These are phyloP conservation scores for Neodiprion pinetum DNA, from an alignment of 1,140 invertebrate species.

Conservation along the genomic window DNA sequence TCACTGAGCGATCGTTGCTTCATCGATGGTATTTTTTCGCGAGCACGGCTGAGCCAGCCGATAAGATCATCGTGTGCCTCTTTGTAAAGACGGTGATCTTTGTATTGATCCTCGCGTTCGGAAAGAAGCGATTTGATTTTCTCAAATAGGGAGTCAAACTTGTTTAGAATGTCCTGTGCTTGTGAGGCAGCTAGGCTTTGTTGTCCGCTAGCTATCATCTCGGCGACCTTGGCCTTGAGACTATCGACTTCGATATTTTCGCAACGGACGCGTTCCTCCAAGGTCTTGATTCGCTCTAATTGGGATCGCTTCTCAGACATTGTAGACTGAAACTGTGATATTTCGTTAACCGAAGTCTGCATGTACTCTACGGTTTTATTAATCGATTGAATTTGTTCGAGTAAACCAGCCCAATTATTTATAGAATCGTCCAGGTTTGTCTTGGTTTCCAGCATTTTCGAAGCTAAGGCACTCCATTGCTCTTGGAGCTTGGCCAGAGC, in stretches of 20 bases:
- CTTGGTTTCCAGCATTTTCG: constrained; percentile 90
- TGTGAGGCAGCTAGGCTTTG: constrained; percentile 82
- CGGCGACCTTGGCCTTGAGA: constrained; percentile 84
- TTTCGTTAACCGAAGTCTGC: constrained; percentile 74
- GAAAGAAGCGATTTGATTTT: constrained; percentile 69
- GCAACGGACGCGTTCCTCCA: constrained; percentile 88
- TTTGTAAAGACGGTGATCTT: constrained; percentile 87
- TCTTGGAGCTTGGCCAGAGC: constrained; percentile 84
- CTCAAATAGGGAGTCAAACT: constrained; percentile 61
- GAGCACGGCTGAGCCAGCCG: constrained; percentile 82
- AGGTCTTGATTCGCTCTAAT: constrained; percentile 82
- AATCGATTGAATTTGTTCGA: constrained; percentile 86
- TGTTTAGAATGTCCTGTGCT: constrained; percentile 83
- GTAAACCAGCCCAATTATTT: constrained; percentile 86
- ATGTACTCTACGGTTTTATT: constrained; percentile 84
- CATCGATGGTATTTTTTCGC: constrained; percentile 87
- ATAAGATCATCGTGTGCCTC: constrained; percentile 89
- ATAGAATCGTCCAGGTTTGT: constrained; percentile 88
- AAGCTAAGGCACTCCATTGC: constrained; percentile 85
- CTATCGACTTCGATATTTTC: constrained; percentile 93
- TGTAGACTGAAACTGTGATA: constrained; percentile 78
- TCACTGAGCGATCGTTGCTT: constrained; percentile 86
- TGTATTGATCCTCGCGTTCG: constrained; percentile 85
- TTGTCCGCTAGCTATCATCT: constrained; percentile 85
- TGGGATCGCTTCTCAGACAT: constrained; percentile 86